A percentile compares a stretch with the other conserved stretches of the same genome.
These are phyloP conservation scores for Ormyrus thymus DNA, from an alignment of 2,888 invertebrate species.

Conservation along the genomic window DNA sequence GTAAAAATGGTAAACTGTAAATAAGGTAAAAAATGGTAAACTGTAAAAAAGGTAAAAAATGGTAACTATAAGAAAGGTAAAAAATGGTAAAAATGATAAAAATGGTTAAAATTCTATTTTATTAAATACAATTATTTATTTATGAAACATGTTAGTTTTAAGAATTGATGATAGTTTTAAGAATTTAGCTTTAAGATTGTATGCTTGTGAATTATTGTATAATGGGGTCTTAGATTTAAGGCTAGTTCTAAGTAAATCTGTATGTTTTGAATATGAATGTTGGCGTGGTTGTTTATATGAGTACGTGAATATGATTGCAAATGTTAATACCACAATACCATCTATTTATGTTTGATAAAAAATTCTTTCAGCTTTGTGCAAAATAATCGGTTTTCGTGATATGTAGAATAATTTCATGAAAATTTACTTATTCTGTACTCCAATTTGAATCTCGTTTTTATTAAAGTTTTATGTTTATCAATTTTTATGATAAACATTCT, in stretches of 20 bases:
- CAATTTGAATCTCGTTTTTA: constrained; percentile 2
- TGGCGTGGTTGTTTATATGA: not conserved
- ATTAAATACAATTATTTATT: not conserved
- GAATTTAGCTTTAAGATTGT: constrained; percentile 15
- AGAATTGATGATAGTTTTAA: not conserved
- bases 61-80: not conserved
- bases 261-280: constrained; percentile 26
- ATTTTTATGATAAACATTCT: not conserved
- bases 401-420: not conserved
- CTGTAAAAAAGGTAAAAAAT: not conserved
- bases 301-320: constrained; percentile 25
- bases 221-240: constrained; percentile 18
- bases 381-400: not conserved
- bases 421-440: constrained; percentile 3
- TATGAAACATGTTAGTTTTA: constrained; percentile 1
- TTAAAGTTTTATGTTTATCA: constrained; percentile 6
- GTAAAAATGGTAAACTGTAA: constrained; percentile 26
- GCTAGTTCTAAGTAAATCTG: not conserved
- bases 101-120: constrained; percentile 25
- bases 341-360: too few species aligned
- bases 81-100: not conserved
- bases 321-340: not conserved
- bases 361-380: constrained; percentile 23
- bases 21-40: not conserved
- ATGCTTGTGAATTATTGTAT: constrained; percentile 34